Conservation (phyloP, 2,113 vertebrate genomes). For the Pleuronectes platessa region DNA sequence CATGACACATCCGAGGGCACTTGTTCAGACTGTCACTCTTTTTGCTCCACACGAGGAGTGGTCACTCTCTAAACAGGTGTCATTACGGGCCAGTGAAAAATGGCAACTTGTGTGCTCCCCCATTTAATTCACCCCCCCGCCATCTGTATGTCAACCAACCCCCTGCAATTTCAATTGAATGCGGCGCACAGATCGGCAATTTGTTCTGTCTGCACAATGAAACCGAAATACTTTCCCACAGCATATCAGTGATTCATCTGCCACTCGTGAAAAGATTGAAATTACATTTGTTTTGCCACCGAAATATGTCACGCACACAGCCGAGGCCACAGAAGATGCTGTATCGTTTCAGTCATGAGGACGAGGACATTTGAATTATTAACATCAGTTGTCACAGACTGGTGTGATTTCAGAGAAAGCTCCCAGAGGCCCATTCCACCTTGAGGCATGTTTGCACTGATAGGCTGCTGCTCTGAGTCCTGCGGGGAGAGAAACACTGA, state of each 20-base stretch:
- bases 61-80: constrained; percentile 66
- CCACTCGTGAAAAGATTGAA: constrained; percentile 30
- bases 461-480: constrained; percentile 55
- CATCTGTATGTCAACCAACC: constrained; percentile 46
- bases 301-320: constrained; percentile 34
- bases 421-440: constrained; percentile 62
- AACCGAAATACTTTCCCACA: constrained; percentile 40
- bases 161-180: constrained; percentile 51
- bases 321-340: constrained; percentile 25
- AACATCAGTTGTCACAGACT: constrained; percentile 53
- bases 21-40: constrained; percentile 62
- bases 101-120: constrained; percentile 35
- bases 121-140: constrained; percentile 49
- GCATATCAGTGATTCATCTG: constrained; percentile 19
- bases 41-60: constrained; percentile 41
- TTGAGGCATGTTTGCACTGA: constrained; percentile 59
- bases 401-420: constrained; percentile 61
- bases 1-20: constrained; percentile 56
- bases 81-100: constrained; percentile 60
- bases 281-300: constrained; percentile 36
- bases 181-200: constrained; percentile 37
- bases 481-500: constrained; percentile 77
- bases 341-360: constrained; percentile 36
- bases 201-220: constrained; percentile 50
- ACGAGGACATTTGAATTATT: constrained; percentile 68